phyloP scores from a whole-genome alignment of 2,113 vertebrate genomes.

The Megaceryle maxima region DNA sequence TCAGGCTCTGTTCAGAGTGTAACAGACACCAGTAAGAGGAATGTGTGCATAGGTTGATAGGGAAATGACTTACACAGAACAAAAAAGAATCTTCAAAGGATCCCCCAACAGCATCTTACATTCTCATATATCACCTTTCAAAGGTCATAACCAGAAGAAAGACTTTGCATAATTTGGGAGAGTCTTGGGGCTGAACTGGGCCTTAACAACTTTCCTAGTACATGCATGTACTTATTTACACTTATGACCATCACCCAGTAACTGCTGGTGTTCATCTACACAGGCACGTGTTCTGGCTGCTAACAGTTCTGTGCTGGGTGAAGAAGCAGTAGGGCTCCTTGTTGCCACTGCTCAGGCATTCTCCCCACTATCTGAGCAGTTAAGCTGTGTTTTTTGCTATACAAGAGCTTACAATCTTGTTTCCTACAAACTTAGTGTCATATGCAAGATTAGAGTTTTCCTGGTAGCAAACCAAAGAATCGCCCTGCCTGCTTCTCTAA shows the following conservation, averaged over 20 bases:
- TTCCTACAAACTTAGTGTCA: neutral
- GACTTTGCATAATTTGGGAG: neutral
- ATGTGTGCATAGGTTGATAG: neutral
- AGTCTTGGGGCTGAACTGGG: neutral
- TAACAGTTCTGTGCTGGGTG: neutral
- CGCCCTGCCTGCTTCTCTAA: neutral
- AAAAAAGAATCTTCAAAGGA: neutral
- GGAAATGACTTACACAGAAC: neutral
- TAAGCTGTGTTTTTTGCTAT: neutral
- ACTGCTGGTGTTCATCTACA: fast-evolving
- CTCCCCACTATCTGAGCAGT: neutral
- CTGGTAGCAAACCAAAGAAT: neutral
- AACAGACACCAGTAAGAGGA: neutral
- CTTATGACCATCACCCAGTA: neutral
- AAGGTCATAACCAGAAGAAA: neutral
- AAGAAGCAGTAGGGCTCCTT: neutral
- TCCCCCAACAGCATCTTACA: neutral
- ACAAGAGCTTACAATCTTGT: neutral
- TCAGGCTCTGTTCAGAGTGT: neutral
- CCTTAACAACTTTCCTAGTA: neutral
- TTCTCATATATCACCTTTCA: neutral
- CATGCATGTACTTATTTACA: neutral
- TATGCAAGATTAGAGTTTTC: neutral
- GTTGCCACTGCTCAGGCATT: neutral
- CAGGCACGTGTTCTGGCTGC: neutral